Conservation (phyloP, 2,113 vertebrate genomes). For the Hiodon tergisus region DNA sequence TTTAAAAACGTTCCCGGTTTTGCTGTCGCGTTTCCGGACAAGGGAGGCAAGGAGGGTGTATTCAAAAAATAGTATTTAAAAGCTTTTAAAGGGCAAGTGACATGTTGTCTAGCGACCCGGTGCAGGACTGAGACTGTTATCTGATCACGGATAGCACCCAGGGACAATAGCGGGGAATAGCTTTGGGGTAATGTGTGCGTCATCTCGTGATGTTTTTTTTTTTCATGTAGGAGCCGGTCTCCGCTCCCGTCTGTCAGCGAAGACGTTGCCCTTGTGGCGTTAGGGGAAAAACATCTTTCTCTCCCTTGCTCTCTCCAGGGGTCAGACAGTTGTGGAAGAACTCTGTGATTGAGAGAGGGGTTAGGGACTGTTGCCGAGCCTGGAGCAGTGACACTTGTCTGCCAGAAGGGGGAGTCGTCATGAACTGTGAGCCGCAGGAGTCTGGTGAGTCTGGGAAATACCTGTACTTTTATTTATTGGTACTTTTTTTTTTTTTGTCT, state of each 20-base stretch:
- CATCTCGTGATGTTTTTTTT: too few relatives aligned
- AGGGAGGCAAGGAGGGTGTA: too few relatives aligned
- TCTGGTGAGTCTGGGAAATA: constrained; percentile 53
- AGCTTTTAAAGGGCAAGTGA: background rate
- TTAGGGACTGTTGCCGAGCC: constrained; percentile 22
- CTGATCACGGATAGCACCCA: background rate
- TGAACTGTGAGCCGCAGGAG: constrained; percentile 62
- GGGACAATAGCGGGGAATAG: background rate
- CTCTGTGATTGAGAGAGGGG: background rate
- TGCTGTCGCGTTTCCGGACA: too few relatives aligned
- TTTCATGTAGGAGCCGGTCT: too few relatives aligned
- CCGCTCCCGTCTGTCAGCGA: too few relatives aligned
- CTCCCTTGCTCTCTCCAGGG: background rate
- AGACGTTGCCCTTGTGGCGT: too few relatives aligned
- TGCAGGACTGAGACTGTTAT: too few relatives aligned
- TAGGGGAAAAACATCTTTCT: constrained; percentile 15
- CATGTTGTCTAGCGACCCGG: background rate
- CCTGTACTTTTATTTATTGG: background rate
- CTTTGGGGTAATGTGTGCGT: too few relatives aligned
- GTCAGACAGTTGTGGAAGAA: background rate
- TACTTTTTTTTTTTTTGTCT: background rate
- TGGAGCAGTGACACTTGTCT: constrained; percentile 46
- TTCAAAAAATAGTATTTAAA: too few relatives aligned
- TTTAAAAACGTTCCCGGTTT: too few relatives aligned
- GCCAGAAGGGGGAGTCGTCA: constrained; percentile 57